Base-by-base conservation (phyloP, 2,113 vertebrate species). In the Perca schrenkii region DNA sequence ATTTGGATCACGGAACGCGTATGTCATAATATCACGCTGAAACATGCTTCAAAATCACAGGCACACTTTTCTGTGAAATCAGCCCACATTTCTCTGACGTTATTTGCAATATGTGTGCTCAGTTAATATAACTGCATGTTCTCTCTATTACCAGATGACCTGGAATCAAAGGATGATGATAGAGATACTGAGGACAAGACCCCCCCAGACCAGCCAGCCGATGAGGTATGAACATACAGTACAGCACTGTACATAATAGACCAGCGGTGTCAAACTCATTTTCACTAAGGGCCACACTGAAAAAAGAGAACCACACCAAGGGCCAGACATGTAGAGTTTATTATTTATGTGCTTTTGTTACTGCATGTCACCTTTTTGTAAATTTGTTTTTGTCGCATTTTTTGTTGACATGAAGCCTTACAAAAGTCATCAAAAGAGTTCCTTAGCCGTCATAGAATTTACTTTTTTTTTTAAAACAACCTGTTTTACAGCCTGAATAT, bases 131-230 rank as follows among this genome's bases (percentile, higher is more conserved):
- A 15, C 10, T 47, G 10, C 52, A 12, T 34, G 31, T 19, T 56
- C 4, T 13, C 14, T 54, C 71, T 88, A 1, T 73, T 96, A 50
- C 90, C 94, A 95, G 97, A 97, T 90, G 95, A 96, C 58, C 36
- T 91, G 88, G 97, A 96, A 66, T 94, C 93, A 92, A 96, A 93
- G 77, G 84, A 79, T 28, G 91, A 92, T 77, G 94, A 95, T 54
- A 90, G 40, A 46, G 93, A 94, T 77, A 90, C 92, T 74, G 95
- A 93, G 15, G 94, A 68, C 15, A 86, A 94, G 66, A 40, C 46
- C 21, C 58, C 52, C 13, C 57, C 66, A 56, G 86, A 84, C 53
- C 76, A 89, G 76, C 28, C 78, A 46, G 69, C 80, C 8, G 66
- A 91, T 68, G 89, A 89, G 94, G 94, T 95, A 53, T 21, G 46